Conservation (phyloP, 92 coral and sea anemone species). For the Zoanthus sansibaricus region DNA sequence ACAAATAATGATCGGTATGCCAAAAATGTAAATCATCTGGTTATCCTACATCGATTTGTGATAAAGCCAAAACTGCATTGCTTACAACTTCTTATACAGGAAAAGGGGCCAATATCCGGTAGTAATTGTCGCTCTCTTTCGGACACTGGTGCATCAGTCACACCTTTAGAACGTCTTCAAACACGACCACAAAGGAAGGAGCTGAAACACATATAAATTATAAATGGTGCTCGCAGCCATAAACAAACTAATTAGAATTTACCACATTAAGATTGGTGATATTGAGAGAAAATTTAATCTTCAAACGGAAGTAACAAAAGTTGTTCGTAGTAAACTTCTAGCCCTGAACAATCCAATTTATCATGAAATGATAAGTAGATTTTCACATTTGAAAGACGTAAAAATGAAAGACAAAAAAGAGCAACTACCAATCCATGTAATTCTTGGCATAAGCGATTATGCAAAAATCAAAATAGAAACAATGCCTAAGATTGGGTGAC, state of each 20-base stretch:
- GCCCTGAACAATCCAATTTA: conserved; percentile 46
- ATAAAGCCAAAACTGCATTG: conserved; percentile 1
- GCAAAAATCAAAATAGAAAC: conserved; percentile 45
- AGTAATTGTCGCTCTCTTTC: conserved; percentile 45
- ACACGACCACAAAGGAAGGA: conserved; percentile 57
- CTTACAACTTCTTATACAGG: conserved; percentile 27
- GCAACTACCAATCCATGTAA: conserved; percentile 69
- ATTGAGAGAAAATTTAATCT: conserved; percentile 55
- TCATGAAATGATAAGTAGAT: conserved; percentile 39
- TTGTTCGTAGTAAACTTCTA: conserved; percentile 57
- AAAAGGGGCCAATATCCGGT: conserved; percentile 48
- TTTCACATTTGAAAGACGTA: conserved; percentile 51
- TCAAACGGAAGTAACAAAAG: conserved; percentile 63
- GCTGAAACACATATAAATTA: conserved; percentile 51
- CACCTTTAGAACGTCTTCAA: conserved; percentile 39
- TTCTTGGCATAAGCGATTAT: conserved; percentile 36
- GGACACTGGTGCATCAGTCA: conserved; percentile 70
- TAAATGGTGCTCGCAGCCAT: conserved; percentile 68
- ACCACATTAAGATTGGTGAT: conserved; percentile 40
- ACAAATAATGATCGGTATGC: conserved; percentile 49
- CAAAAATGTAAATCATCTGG: conserved; percentile 40
- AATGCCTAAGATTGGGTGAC: conserved; percentile 29
- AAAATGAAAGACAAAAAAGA: conserved; percentile 64
- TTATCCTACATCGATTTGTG: conserved; percentile 33
- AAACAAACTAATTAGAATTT: conserved; percentile 59